Conservation (phyloP, 2,888 invertebrate genomes). For the Tethea ocularis region DNA sequence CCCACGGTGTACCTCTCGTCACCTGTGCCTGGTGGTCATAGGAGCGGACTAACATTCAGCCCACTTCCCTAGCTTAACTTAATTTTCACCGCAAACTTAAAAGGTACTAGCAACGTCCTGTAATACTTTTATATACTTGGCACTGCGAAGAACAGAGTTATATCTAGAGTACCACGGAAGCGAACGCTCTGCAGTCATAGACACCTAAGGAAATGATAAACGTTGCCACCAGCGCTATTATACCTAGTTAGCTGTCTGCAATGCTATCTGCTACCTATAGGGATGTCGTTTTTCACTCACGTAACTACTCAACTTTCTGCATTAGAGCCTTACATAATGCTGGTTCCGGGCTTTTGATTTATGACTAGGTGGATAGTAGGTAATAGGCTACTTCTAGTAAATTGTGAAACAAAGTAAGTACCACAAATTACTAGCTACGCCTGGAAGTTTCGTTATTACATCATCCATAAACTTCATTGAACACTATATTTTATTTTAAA, state of each 20-base stretch:
- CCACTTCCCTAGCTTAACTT: too few species aligned
- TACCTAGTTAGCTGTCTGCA: neutral
- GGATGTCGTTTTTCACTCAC: constrained; percentile 33
- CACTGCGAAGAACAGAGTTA: neutral
- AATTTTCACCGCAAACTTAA: too few species aligned
- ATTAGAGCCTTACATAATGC: constrained; percentile 28
- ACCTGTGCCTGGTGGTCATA: too few species aligned
- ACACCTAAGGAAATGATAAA: neutral
- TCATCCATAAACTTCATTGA: neutral
- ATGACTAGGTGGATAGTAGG: neutral
- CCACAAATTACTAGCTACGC: neutral
- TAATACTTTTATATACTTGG: too few species aligned
- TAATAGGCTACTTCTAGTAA: neutral
- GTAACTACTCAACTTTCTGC: constrained; percentile 21
- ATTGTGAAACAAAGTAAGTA: neutral
- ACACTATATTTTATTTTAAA: neutral
- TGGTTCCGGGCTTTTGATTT: constrained; percentile 40
- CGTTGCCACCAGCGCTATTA: neutral
- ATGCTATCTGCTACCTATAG: constrained; percentile 19
- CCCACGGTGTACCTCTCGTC: too few species aligned
- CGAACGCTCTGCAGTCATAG: neutral
- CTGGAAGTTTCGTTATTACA: neutral
- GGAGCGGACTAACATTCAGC: too few species aligned
- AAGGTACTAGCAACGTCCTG: too few species aligned
- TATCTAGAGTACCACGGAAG: neutral